Conservation (phyloP, 2,797 vertebrate species). For the Phalanger gymnotis region DNA sequence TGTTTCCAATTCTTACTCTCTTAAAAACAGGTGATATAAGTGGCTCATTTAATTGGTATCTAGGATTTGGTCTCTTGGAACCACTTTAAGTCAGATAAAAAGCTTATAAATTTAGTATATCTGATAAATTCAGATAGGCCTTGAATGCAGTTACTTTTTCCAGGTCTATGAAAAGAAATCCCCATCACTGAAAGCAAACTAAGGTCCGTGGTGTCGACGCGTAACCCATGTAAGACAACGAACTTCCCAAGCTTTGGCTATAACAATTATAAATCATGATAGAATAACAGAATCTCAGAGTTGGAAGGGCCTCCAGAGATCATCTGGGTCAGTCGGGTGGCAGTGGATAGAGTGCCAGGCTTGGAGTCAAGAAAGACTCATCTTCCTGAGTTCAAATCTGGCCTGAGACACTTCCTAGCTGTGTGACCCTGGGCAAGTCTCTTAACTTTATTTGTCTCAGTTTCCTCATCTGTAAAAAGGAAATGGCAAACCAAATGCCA, state of each 20-base stretch:
- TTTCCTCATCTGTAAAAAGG: background rate
- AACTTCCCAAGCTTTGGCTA: background rate
- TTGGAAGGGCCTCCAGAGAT: background rate
- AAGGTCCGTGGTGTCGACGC: background rate
- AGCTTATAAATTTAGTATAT: constrained; percentile 35
- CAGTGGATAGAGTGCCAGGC: background rate
- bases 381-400: background rate
- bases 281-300: background rate
- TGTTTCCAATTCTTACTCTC: constrained; percentile 39
- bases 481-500: background rate
- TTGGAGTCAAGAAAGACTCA: background rate
- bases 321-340: background rate
- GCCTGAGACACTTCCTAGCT: background rate
- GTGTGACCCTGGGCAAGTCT: background rate
- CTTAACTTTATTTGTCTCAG: background rate
- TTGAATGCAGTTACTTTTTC: background rate
- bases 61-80: constrained; percentile 50
- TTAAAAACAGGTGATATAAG: constrained; percentile 11
- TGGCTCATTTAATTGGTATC: constrained; percentile 61
- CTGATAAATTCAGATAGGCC: background rate
- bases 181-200: background rate
- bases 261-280: background rate
- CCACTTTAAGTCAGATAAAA: constrained; percentile 46
- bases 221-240: background rate
- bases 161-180: background rate